Percentiles rank a stretch among this genome's conserved stretches.
phyloP scores from a whole-genome alignment of 2,888 invertebrate species.

The Antitype chi region DNA sequence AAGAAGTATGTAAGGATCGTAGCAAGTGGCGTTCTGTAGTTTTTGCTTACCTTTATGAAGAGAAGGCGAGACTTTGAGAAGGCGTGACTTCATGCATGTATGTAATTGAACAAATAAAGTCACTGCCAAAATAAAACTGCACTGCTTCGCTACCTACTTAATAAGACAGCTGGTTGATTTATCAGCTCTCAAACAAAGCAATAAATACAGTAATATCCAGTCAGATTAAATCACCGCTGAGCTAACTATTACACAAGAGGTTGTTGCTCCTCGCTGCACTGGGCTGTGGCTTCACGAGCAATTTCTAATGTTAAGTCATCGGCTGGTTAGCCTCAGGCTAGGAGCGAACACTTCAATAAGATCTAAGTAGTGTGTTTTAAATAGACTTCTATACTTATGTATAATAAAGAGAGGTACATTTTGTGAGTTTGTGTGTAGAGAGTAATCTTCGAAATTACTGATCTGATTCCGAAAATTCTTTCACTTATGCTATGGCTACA shows the following conservation, averaged over 20 bases:
- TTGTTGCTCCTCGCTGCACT: slow-evolving; percentile 26
- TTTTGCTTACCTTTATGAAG: neutral
- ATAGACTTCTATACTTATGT: neutral
- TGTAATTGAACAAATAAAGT: neutral
- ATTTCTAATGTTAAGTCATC: slow-evolving; percentile 55
- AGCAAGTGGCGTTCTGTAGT: neutral
- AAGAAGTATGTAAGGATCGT: neutral
- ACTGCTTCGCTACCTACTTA: neutral
- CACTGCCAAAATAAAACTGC: neutral
- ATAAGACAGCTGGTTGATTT: neutral
- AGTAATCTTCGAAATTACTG: neutral
- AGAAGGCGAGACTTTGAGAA: neutral
- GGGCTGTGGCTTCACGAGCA: neutral
- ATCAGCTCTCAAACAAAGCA: slow-evolving; percentile 23
- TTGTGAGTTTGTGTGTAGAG: neutral
- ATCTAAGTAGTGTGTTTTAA: too few species aligned
- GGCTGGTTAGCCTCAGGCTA: slow-evolving; percentile 18
- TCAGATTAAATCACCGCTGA: slow-evolving; percentile 41
- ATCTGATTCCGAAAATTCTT: neutral
- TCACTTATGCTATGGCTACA: neutral
- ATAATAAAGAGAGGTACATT: neutral
- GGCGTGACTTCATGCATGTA: neutral
- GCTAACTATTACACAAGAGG: slow-evolving; percentile 46
- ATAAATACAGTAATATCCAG: slow-evolving; percentile 14
- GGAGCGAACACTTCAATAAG: neutral